Conservation (phyloP, 2,888 invertebrate genomes). For the Spodoptera exigua region DNA sequence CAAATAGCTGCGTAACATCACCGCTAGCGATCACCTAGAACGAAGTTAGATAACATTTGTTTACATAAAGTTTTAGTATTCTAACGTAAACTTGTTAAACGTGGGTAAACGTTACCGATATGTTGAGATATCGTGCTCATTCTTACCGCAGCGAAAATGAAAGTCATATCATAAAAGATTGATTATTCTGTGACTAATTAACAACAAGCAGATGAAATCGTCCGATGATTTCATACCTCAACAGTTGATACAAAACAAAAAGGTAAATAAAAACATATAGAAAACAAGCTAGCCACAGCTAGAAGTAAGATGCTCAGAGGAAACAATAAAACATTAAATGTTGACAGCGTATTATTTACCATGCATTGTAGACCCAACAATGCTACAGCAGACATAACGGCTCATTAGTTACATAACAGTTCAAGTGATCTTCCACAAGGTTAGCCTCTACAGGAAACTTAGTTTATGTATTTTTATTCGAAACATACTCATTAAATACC, state of each 20-base stretch:
- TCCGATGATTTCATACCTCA: background rate
- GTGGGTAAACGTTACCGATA: constrained; percentile 25
- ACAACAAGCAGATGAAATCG: too few species aligned
- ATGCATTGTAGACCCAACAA: constrained; percentile 27
- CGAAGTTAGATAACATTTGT: constrained; percentile 47
- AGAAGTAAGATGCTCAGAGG: background rate
- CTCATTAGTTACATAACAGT: constrained; percentile 41
- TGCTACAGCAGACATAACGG: constrained; percentile 27
- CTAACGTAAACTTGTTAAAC: constrained; percentile 29
- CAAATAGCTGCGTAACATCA: constrained; percentile 33
- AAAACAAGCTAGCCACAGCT: too few species aligned
- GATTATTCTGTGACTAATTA: too few species aligned
- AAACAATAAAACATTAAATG: constrained; percentile 24
- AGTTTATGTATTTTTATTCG: constrained; percentile 5
- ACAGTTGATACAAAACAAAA: background rate
- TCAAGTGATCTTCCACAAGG: constrained; percentile 32
- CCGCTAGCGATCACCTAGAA: constrained; percentile 33
- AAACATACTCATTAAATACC: constrained; percentile 22
- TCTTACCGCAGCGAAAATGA: background rate
- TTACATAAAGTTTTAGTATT: constrained; percentile 36
- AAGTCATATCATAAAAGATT: background rate
- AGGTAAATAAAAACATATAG: background rate
- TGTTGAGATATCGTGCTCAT: background rate
- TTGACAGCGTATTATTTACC: constrained; percentile 13
- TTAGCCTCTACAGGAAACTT: constrained; percentile 12